These are phyloP conservation scores for Sula dactylatra DNA, from an alignment of 2,113 vertebrate species.

Conservation along the genomic window DNA sequence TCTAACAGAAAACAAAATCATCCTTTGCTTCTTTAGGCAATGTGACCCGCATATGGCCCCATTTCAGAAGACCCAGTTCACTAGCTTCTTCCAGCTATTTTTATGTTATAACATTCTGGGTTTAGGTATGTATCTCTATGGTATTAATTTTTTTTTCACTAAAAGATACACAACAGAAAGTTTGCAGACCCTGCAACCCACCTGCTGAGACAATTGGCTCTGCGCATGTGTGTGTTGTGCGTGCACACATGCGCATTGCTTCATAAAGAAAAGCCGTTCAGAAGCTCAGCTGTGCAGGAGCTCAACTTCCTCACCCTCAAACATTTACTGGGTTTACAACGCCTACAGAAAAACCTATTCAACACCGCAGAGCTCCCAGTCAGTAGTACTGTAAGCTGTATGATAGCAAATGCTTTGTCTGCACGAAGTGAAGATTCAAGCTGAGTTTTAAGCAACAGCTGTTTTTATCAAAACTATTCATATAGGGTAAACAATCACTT, in stretches of 20 bases:
- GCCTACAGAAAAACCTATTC: not conserved
- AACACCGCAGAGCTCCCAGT: not conserved
- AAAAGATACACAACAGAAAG: not conserved
- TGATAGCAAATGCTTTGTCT: not conserved
- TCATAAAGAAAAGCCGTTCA: not conserved
- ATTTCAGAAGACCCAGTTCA: not conserved
- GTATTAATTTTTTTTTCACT: not conserved
- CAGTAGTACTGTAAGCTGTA: not conserved
- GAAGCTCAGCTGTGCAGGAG: not conserved
- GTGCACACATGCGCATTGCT: accelerated
- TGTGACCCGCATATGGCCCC: not conserved
- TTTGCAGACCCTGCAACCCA: not conserved
- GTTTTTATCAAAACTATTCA: not conserved
- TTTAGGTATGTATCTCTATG: not conserved
- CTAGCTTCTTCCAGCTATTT: not conserved
- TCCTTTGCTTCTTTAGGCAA: not conserved
- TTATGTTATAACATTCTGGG: not conserved
- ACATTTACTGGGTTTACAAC: not conserved
- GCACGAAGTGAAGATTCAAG: not conserved
- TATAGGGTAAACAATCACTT: not conserved
- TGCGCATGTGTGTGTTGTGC: no score
- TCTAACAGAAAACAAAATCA: not conserved
- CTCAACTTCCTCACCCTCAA: not conserved
- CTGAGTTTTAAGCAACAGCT: not conserved
- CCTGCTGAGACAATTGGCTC: not conserved